Conservation (phyloP, 2,797 vertebrate species). For the Nannoperca australis region DNA sequence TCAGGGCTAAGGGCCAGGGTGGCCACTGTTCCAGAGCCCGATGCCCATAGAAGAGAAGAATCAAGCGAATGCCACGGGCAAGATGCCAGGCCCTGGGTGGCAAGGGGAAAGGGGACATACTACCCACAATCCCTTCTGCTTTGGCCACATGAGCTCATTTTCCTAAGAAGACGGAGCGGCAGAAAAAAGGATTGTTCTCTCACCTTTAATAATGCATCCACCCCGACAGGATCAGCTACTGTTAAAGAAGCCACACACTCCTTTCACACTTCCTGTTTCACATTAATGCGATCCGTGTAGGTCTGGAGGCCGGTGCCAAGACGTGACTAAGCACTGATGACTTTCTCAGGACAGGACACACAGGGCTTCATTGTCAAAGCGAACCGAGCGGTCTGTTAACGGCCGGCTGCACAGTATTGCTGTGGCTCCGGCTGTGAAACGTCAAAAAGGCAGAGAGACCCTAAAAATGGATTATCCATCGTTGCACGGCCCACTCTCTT, state of each 20-base stretch:
- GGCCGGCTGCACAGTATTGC: conserved; percentile 4
- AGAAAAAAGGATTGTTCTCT: conserved; percentile 32
- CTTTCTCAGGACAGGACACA: conserved; percentile 68
- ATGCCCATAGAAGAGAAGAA: conserved; percentile 74
- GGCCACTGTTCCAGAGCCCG: conserved; percentile 58
- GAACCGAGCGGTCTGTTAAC: neutral
- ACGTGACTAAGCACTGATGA: conserved; percentile 54
- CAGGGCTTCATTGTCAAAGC: conserved; percentile 54
- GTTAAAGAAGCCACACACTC: conserved; percentile 43
- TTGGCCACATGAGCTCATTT: conserved; percentile 53
- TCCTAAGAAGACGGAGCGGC: conserved; percentile 14
- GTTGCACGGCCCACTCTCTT: conserved; percentile 75
- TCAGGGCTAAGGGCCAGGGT: conserved; percentile 47
- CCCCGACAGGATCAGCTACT: conserved; percentile 52
- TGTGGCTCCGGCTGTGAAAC: conserved; percentile 4
- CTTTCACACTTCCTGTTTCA: conserved; percentile 44
- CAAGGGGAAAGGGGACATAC: conserved; percentile 9
- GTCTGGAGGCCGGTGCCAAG: conserved; percentile 14
- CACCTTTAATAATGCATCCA: conserved; percentile 71
- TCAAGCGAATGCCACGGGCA: conserved; percentile 18
- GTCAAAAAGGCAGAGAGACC: conserved; percentile 12
- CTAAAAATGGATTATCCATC: conserved; percentile 63
- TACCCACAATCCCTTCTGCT: conserved; percentile 54
- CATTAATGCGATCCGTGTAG: conserved; percentile 46
- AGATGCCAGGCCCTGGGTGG: conserved; percentile 34